Conservation (phyloP, 1,140 invertebrate species). For the Hyles vespertilio region DNA sequence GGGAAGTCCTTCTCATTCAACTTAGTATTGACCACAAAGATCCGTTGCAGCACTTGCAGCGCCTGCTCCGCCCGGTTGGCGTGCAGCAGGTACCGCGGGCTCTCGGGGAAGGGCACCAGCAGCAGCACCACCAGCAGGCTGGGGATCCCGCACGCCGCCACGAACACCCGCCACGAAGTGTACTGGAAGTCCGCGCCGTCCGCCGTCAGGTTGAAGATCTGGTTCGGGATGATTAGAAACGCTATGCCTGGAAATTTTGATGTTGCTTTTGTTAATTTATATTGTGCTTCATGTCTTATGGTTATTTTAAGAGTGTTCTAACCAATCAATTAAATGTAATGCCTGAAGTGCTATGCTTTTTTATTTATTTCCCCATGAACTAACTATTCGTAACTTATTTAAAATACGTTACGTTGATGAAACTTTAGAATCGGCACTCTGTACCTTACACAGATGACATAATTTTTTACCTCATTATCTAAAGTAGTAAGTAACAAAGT, state of each 20-base stretch:
- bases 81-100: constrained; percentile 78
- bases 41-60: constrained; percentile 71
- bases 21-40: constrained; percentile 76
- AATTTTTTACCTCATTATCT: no score
- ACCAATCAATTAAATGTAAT: no score
- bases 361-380: no score
- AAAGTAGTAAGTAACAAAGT: no score
- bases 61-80: constrained; percentile 73
- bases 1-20: constrained; percentile 69
- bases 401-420: no score
- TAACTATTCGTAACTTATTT: no score
- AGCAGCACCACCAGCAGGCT: constrained; percentile 79
- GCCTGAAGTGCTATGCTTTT: no score
- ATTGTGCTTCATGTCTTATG: no score
- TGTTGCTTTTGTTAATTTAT: no score
- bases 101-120: constrained; percentile 85
- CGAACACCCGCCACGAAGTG: constrained; percentile 85
- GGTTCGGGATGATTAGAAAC: constrained; percentile 72
- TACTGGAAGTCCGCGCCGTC: constrained; percentile 63
- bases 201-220: constrained; percentile 45
- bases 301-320: no score
- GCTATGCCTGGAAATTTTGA: constrained; percentile 66
- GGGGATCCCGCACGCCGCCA: constrained; percentile 81
- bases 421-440: no score
- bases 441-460: no score